These are phyloP conservation scores for Idaea dimidiata DNA, from an alignment of 2,888 invertebrate genomes.

Conservation along the genomic window DNA sequence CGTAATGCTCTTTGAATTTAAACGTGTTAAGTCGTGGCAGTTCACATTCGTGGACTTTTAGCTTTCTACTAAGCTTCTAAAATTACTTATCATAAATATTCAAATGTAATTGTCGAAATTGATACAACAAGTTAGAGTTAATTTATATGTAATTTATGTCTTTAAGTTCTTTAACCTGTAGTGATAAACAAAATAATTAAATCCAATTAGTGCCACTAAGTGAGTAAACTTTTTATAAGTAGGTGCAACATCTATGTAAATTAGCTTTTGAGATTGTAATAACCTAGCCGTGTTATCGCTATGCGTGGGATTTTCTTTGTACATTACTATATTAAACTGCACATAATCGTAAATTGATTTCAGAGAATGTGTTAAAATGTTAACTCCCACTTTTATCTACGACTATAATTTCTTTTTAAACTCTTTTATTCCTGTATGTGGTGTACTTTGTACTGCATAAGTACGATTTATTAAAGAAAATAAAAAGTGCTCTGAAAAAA, in stretches of 20 bases:
- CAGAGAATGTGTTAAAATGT: conserved; percentile 9
- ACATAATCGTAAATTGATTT: conserved; percentile 16
- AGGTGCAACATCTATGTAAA: neutral
- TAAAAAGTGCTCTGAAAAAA: too few relatives aligned
- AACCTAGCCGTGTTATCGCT: conserved; percentile 14
- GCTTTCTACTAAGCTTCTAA: conserved; percentile 10
- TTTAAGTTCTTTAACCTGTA: conserved; percentile 8
- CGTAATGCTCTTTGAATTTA: neutral
- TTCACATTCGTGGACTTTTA: conserved; percentile 15
- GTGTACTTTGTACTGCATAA: too few relatives aligned
- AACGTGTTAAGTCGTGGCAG: neutral
- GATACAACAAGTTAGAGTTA: conserved; percentile 11
- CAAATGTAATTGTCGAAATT: conserved; percentile 21
- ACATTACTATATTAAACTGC: conserved; percentile 13
- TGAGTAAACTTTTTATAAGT: neutral
- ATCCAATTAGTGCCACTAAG: neutral
- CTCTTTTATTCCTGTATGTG: too few relatives aligned
- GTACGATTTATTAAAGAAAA: too few relatives aligned
- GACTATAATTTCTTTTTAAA: neutral
- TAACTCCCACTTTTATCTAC: neutral
- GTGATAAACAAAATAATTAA: conserved; percentile 1
- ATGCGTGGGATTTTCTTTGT: conserved; percentile 28
- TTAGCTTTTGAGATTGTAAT: conserved; percentile 10
- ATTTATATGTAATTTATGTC: conserved; percentile 20
- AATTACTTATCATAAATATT: conserved; percentile 19